These are phyloP conservation scores for Orius insidiosus DNA, from an alignment of 1,140 invertebrate species.

Conservation along the genomic window DNA sequence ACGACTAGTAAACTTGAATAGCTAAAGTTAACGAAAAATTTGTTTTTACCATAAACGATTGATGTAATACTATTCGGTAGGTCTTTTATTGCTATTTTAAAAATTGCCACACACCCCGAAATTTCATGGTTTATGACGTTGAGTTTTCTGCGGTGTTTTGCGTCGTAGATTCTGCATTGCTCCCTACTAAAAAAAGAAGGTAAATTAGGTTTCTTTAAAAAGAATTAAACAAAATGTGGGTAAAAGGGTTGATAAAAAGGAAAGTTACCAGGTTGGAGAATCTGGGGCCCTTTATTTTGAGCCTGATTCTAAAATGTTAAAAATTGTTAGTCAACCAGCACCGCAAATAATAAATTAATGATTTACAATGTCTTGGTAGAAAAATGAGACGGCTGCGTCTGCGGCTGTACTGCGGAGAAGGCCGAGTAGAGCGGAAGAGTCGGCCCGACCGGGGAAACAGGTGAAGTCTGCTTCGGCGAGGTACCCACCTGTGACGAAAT, in stretches of 20 bases:
- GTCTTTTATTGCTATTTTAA: too few relatives aligned
- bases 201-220: too few relatives aligned
- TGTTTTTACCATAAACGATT: too few relatives aligned
- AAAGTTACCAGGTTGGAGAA: constrained; percentile 11
- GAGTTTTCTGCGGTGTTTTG: too few relatives aligned
- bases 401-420: constrained; percentile 15
- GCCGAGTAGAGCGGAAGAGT: constrained; percentile 21
- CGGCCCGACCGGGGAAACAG: constrained; percentile 20
- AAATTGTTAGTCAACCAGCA: too few relatives aligned
- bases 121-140: too few relatives aligned
- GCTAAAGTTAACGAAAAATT: too few relatives aligned
- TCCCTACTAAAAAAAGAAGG: too few relatives aligned
- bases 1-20: too few relatives aligned
- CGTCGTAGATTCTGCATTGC: too few relatives aligned
- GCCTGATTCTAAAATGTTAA: not conserved
- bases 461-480: constrained; percentile 22
- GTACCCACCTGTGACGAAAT: constrained; percentile 12
- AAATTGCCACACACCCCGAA: too few relatives aligned
- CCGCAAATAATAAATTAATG: not conserved
- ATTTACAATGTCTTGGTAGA: constrained; percentile 18
- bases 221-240: constrained; percentile 9
- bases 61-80: too few relatives aligned
- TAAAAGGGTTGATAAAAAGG: constrained; percentile 20
- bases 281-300: not conserved
- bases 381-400: constrained; percentile 18